These are phyloP conservation scores for Erpornis zantholeuca DNA, from an alignment of 2,113 vertebrate species.

Conservation along the genomic window DNA sequence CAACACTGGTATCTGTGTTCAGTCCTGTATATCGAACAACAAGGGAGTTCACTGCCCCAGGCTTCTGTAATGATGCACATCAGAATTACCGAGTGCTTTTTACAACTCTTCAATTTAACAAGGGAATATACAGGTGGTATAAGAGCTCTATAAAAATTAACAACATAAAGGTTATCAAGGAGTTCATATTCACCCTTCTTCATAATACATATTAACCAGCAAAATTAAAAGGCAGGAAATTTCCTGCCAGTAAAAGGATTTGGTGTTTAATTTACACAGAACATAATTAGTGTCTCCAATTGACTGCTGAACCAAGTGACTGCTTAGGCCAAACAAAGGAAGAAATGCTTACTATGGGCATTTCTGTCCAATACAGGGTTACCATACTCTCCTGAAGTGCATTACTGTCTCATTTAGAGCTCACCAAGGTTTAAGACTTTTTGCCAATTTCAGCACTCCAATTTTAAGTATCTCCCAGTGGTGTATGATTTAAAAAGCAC, in stretches of 20 bases:
- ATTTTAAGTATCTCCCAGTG: background rate
- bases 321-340: background rate
- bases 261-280: background rate
- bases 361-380: background rate
- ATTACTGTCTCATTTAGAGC: background rate
- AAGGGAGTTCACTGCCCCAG: background rate
- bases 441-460: background rate
- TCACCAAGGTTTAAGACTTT: background rate
- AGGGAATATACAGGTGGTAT: background rate
- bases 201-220: background rate
- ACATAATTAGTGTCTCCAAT: background rate
- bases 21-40: background rate
- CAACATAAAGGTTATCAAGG: background rate
- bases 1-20: rapidly evolving
- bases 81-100: background rate
- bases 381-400: background rate
- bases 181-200: background rate
- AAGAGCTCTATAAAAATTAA: background rate
- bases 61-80: background rate
- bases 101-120: background rate
- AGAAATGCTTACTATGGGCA: background rate
- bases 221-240: background rate
- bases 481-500: background rate
- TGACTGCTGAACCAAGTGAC: background rate
- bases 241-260: background rate